Conservation (phyloP, 2,797 vertebrate genomes). For the Chaetodon trifasciatus region DNA sequence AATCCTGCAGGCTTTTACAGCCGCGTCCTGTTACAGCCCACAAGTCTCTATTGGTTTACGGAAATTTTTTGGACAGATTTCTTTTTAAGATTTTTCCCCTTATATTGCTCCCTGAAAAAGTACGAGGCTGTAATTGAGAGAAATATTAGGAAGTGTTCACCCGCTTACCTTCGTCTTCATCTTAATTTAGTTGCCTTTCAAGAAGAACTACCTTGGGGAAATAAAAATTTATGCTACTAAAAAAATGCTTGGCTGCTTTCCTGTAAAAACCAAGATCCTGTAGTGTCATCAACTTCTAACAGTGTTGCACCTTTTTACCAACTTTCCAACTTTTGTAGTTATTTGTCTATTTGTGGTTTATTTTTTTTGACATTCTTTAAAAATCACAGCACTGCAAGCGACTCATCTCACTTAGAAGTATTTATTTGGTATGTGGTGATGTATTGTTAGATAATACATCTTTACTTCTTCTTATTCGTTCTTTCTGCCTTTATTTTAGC, state of each 20-base stretch:
- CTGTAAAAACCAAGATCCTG: constrained; percentile 34
- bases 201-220: constrained; percentile 52
- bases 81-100: not conserved
- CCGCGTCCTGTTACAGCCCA: constrained; percentile 15
- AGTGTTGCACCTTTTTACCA: constrained; percentile 11
- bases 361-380: not conserved
- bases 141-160: constrained; percentile 60
- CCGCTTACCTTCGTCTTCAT: constrained; percentile 52
- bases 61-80: constrained; percentile 17
- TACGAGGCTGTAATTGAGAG: constrained; percentile 56
- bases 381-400: not conserved
- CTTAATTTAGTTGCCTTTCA: constrained; percentile 72
- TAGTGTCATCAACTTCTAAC: constrained; percentile 53
- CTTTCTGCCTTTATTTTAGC: not conserved
- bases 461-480: not conserved
- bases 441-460: not conserved
- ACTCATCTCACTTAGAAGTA: not conserved
- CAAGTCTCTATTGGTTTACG: constrained; percentile 35
- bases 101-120: constrained; percentile 37
- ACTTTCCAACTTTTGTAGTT: constrained; percentile 23
- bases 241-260: constrained; percentile 45
- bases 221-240: constrained; percentile 59
- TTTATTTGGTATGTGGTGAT: not conserved
- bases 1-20: constrained; percentile 22
- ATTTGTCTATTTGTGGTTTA: constrained; percentile 24